Base-by-base conservation (phyloP, 2,113 vertebrate genomes). In the Hippoglossus stenolepis region DNA sequence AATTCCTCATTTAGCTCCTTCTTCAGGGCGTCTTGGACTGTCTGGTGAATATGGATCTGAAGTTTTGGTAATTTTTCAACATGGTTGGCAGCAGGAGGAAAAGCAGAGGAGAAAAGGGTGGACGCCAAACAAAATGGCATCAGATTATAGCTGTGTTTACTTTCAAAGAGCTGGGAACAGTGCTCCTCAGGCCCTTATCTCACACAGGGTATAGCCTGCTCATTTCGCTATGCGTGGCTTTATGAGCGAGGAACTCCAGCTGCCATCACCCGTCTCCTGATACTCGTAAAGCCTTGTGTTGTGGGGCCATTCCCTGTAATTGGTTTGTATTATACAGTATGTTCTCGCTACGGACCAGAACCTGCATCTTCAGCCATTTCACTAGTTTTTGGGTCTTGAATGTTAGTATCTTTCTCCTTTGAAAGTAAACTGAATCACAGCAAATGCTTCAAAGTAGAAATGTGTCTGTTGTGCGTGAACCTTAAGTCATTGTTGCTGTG, bases 201-300 rank as follows among this genome's bases (percentile, higher is more conserved):
- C 64, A 14, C 73, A 28, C 56, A 53, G 43, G 26, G 60, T 63
- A 31, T 11, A 24, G 38, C 72, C 26, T 26, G 26, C 65, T 70
- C 5, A 12, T 70, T 84, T 71, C 75, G 61, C 83, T 83, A 65
- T 70, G 47, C 3, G 35, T 70, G 70, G 66, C 65, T 87, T 79
- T 59, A 66, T 38, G 68, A 73, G 70, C 35, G 47, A 75, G 65
- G 56, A 75, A 70, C 75, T 76, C 57, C 73, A 65, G 70, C 69
- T 87, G 83, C 75, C 77, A 85, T 53, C 70, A 68, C 18, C n/a
- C 53, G 59, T 77, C 71, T 72, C 75, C 75, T 62, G 76, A 57
- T 23, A 49, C 79, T 75, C 71, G 40, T 51, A 85, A 89, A 84
- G 47, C 71, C 43, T 35, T 28, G 62, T 59, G 65, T 73, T 80